Conservation (phyloP, 2,113 vertebrate genomes). For the Spermophilus dauricus region DNA sequence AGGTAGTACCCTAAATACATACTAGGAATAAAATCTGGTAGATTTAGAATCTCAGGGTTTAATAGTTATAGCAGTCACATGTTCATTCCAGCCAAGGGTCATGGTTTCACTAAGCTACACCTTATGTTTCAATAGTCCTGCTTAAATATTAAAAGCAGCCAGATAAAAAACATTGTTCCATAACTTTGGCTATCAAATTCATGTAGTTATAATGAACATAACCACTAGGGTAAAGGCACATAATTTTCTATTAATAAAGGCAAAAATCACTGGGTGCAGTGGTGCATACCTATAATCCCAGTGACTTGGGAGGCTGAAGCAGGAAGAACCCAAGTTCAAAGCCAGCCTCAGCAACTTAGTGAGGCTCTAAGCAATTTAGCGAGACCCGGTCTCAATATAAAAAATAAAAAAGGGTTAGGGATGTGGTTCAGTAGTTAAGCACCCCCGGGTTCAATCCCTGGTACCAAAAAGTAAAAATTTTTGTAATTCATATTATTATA, state of each 20-base stretch:
- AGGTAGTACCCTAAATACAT: not conserved
- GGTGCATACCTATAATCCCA: too few species aligned
- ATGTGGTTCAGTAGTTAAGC: too few species aligned
- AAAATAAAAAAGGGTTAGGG: too few species aligned
- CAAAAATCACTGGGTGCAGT: too few species aligned
- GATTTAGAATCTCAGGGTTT: not conserved
- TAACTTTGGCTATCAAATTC: slow-evolving; percentile 20
- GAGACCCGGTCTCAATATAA: too few species aligned
- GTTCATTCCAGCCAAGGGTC: not conserved
- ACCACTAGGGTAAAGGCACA: not conserved
- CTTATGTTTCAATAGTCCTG: slow-evolving; percentile 8
- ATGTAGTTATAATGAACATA: not conserved
- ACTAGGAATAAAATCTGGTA: slow-evolving; percentile 31
- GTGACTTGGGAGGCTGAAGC: too few species aligned
- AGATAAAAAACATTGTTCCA: not conserved
- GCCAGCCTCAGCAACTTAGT: too few species aligned
- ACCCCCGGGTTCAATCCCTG: too few species aligned
- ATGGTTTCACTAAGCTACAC: not conserved
- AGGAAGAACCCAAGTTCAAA: too few species aligned
- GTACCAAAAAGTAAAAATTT: not conserved
- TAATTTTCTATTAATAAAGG: not conserved
- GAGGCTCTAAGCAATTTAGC: too few species aligned
- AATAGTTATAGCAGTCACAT: not conserved
- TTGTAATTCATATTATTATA: not conserved
- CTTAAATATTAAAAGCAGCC: slow-evolving; percentile 46